Evolutionary conservation across 2,113 vertebrate species (phyloP), one percentile per base, ranked within the genome.

Genomic region (Synodontis membranacea): DNA sequence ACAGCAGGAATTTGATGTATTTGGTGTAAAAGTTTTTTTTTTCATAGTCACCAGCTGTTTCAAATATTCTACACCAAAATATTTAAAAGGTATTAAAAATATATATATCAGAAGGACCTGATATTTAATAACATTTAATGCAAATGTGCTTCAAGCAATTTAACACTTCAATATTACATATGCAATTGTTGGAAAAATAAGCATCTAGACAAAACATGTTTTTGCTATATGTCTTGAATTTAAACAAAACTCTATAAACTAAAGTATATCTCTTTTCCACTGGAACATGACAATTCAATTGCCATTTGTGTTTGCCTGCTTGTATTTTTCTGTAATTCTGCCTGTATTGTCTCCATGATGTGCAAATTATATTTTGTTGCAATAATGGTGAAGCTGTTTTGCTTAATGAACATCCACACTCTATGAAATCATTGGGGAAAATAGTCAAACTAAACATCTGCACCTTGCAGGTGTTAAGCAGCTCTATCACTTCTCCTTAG

Each of bases 401-500:
- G 17, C 23, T 52, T 68, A 66, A 68, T 68, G 23, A 64, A 9
- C 2, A 64, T 82, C 14, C 58, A 66, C 17, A 83, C 17, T 46
- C 58, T 42, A 50, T 48, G 39, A 37, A 70, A 70, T 17, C 21
- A 31, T 39, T 50, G 17, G 46, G 28, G 44, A 54, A 68, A 37
- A 79, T 54, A 46, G 28, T 54, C 0, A n/a, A 54, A 48, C 39
- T 74, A 42, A 64, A 56, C 81, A 81, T 60, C n/a, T 82, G n/a
- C 72, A 39, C 2, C 6, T 10, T 76, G 17, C 72, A 28, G 48
- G 23, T 74, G 80, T 42, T 60, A 37, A 72, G 10, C 48, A 60
- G 64, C n/a, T 78, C 75, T 58, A 54, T 28, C 84, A 62, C 19
- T 58, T 46, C 37, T 60, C 17, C 21, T 84, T 86, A 83, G 81